Percentiles rank a stretch among this genome's conserved stretches.
These are phyloP conservation scores for Parthenolecanium corni DNA, from an alignment of 2,888 invertebrate species.

Conservation along the genomic window DNA sequence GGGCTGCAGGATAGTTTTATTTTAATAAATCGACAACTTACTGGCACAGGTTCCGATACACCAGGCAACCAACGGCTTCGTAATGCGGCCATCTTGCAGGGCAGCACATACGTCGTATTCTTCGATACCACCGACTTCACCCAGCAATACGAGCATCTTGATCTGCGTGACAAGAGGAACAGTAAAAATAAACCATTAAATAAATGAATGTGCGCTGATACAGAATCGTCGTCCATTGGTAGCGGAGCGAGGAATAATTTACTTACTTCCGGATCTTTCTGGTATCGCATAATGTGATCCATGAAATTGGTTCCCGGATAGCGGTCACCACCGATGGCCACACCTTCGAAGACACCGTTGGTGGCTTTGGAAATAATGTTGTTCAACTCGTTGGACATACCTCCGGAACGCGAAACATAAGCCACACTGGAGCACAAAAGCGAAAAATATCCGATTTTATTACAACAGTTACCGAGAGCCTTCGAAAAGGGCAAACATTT, in stretches of 20 bases:
- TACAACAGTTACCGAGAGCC: too few species aligned
- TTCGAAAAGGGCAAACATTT: too few species aligned
- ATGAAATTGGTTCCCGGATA: constrained; percentile 98
- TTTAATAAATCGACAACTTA: constrained; percentile 35
- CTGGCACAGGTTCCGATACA: constrained; percentile 88
- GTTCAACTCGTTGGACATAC: constrained; percentile 99
- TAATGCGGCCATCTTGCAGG: constrained; percentile 63
- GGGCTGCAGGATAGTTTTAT: not conserved
- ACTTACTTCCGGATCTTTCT: constrained; percentile 48
- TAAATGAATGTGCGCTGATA: not conserved
- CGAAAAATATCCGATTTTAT: not conserved
- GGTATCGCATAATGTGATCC: constrained; percentile 83
- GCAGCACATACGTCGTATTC: constrained; percentile 93
- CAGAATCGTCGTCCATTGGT: not conserved
- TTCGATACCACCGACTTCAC: constrained; percentile 97
- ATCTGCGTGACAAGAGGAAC: constrained; percentile 42
- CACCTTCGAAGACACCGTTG: constrained; percentile 93
- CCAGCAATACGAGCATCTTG: constrained; percentile 89
- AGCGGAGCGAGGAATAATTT: constrained; percentile 30
- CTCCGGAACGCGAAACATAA: constrained; percentile 86
- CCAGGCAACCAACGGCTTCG: constrained; percentile 95
- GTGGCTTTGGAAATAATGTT: constrained; percentile 94
- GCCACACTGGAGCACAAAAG: constrained; percentile 60
- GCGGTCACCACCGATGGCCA: constrained; percentile 93
- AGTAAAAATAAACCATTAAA: not conserved